These are phyloP conservation scores for Phalera bucephala DNA, from an alignment of 2,888 invertebrate species.

Conservation along the genomic window DNA sequence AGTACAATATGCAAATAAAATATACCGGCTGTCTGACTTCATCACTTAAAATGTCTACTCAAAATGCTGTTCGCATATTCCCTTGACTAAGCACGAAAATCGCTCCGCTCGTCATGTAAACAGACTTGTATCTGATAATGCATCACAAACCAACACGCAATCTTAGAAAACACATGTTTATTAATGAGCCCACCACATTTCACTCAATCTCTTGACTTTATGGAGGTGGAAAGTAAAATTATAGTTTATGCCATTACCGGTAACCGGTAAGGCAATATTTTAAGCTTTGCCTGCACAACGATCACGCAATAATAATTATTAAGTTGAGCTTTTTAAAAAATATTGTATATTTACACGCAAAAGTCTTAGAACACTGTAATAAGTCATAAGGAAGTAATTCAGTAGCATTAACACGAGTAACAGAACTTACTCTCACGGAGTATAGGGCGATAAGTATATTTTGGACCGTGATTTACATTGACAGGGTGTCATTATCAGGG, in stretches of 20 bases:
- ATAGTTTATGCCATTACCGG: constrained; percentile 1
- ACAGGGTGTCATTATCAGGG: no score
- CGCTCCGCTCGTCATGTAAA: not conserved
- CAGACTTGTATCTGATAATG: not conserved
- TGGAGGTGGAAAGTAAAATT: constrained; percentile 1
- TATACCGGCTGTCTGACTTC: no score
- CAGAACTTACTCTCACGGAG: no score
- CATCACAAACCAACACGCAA: not conserved
- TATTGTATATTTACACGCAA: constrained; percentile 16
- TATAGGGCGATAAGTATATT: no score
- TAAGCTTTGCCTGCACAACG: constrained; percentile 19
- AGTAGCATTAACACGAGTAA: no score
- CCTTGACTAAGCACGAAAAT: no score
- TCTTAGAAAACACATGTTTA: not conserved
- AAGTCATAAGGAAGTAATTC: no score
- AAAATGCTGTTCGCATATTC: no score
- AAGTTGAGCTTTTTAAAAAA: constrained; percentile 23
- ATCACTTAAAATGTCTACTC: no score
- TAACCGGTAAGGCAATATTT: constrained; percentile 13
- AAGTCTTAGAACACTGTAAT: constrained; percentile 1
- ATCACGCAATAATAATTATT: constrained; percentile 36
- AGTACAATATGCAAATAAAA: not conserved
- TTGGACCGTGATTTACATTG: no score
- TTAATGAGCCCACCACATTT: not conserved
- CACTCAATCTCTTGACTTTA: not conserved